Conservation (phyloP, 1,140 invertebrate genomes). For the Heliothis subflexa region DNA sequence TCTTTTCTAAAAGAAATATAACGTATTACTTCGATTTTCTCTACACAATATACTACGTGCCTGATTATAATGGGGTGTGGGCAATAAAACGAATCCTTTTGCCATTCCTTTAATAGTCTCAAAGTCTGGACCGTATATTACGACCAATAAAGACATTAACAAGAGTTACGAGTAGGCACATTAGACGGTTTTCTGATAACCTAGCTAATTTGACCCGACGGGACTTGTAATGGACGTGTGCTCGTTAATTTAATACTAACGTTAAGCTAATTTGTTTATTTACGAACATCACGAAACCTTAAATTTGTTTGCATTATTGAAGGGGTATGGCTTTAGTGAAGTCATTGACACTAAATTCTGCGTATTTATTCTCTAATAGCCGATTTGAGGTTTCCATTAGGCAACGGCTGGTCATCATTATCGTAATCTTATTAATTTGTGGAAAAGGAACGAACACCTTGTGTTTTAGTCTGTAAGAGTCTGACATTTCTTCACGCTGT, state of each 20-base stretch:
- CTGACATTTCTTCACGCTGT: no score
- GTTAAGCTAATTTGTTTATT: slow-evolving; percentile 7
- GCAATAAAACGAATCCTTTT: slow-evolving; percentile 37
- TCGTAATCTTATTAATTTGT: no score
- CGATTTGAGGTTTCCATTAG: no score
- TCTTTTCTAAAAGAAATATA: background rate
- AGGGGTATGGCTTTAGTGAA: background rate
- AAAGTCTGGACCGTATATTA: slow-evolving; percentile 32
- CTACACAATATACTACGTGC: slow-evolving; percentile 26
- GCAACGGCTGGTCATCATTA: no score
- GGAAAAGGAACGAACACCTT: no score
- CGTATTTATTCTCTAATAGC: no score
- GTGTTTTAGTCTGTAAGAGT: no score
- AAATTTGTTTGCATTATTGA: background rate
- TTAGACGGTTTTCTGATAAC: slow-evolving; percentile 24
- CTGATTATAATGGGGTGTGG: slow-evolving; percentile 32
- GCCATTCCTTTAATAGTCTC: slow-evolving; percentile 36
- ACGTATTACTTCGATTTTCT: background rate
- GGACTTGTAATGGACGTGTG: slow-evolving; percentile 22
- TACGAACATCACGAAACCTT: no score
- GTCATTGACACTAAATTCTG: no score
- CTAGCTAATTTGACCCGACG: slow-evolving; percentile 23
- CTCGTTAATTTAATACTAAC: background rate
- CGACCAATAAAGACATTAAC: slow-evolving; percentile 32
- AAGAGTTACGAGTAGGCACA: slow-evolving; percentile 22